Percentiles rank a stretch among this genome's conserved stretches.
phyloP scores from a whole-genome alignment of 1,140 invertebrate genomes.

The Yoshiicerus persimilis region DNA sequence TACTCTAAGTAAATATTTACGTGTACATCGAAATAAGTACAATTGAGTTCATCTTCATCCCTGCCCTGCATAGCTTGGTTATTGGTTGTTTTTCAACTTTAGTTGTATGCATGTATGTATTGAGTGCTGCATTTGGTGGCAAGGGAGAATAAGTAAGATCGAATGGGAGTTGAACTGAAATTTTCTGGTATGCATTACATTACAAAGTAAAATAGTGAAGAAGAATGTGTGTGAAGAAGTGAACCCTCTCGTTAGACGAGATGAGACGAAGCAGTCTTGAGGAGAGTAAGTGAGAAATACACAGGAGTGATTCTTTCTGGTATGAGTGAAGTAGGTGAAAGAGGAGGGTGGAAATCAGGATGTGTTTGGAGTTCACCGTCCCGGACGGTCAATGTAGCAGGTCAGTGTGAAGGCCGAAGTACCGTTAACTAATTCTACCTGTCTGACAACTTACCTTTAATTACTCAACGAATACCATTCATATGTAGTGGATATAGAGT shows the following conservation, averaged over 20 bases:
- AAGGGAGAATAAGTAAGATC: background rate
- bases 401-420: slow-evolving; percentile 50
- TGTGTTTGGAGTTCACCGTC: slow-evolving; percentile 46
- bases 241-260: background rate
- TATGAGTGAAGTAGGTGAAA: slow-evolving; percentile 39
- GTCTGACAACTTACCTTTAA: slow-evolving; percentile 44
- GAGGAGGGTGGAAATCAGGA: slow-evolving; percentile 1
- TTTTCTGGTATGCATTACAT: too few relatives aligned
- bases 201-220: background rate
- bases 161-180: background rate
- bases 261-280: background rate
- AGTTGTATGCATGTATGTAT: background rate
- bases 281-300: background rate
- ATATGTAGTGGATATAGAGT: too few relatives aligned
- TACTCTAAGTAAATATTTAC: background rate
- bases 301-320: background rate
- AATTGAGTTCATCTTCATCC: background rate
- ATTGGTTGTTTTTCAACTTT: background rate
- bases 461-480: slow-evolving; percentile 16
- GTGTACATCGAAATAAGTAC: background rate
- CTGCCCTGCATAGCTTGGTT: background rate
- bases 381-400: slow-evolving; percentile 50
- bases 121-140: background rate
- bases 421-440: slow-evolving; percentile 48
- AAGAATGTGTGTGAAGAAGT: background rate